Conservation (phyloP, 2,888 invertebrate genomes). For the Cataglyphis albicans region DNA sequence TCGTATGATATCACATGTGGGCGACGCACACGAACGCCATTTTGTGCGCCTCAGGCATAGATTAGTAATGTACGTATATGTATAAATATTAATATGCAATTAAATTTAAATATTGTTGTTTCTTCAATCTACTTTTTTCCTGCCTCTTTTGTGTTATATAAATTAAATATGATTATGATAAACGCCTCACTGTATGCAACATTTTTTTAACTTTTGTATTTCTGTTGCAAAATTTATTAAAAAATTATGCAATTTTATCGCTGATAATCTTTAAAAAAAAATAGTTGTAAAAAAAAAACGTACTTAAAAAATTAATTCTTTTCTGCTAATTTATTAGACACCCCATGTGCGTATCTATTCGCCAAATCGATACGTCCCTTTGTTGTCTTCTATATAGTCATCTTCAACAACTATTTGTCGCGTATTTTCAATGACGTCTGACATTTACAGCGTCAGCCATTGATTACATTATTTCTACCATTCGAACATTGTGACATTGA, state of each 20-base stretch:
- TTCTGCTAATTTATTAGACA: constrained; percentile 67
- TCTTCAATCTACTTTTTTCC: not conserved
- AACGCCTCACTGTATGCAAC: not conserved
- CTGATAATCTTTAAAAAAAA: not conserved
- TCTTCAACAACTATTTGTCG: constrained; percentile 39
- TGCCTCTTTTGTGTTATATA: not conserved
- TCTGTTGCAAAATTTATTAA: not conserved
- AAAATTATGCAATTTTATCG: constrained; percentile 3
- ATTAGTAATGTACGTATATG: not conserved
- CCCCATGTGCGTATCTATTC: constrained; percentile 72
- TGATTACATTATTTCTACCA: constrained; percentile 15
- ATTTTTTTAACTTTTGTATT: not conserved
- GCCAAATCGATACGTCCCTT: constrained; percentile 74
- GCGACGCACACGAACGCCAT: constrained; percentile 48
- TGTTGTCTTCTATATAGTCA: constrained; percentile 59
- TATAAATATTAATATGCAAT: constrained; percentile 14
- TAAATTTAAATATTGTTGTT: constrained; percentile 19
- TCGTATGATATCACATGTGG: constrained; percentile 58
- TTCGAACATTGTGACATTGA: not conserved
- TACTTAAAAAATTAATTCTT: not conserved
- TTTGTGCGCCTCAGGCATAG: constrained; percentile 25
- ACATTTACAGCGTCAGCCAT: not conserved
- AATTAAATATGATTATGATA: not conserved
- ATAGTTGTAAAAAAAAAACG: constrained; percentile 37
- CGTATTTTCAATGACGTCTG: constrained; percentile 11